phyloP scores from a whole-genome alignment of 2,888 invertebrate genomes.

The Oligia strigilis region DNA sequence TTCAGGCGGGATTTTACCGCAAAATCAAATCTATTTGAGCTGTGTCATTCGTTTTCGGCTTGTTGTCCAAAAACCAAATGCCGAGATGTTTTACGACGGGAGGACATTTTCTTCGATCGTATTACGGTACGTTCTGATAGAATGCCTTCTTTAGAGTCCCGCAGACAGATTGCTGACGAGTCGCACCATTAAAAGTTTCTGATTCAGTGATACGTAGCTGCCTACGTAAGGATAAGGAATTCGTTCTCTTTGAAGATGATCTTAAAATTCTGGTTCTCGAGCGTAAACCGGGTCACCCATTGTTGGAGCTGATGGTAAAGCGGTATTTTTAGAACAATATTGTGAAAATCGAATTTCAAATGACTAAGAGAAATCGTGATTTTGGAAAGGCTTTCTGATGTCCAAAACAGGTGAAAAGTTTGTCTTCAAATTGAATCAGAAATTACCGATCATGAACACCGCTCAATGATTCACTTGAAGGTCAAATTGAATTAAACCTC shows the following conservation, averaged over 20 bases:
- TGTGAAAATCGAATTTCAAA: constrained; percentile 3
- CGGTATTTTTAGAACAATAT: constrained; percentile 30
- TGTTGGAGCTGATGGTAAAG: constrained; percentile 31
- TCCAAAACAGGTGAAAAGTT: background rate
- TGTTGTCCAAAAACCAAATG: constrained; percentile 59
- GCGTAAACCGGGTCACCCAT: constrained; percentile 41
- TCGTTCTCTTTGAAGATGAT: constrained; percentile 56
- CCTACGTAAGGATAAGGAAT: constrained; percentile 55
- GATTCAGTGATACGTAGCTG: constrained; percentile 76
- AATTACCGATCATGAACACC: constrained; percentile 8
- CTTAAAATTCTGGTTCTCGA: constrained; percentile 39
- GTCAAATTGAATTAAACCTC: constrained; percentile 61
- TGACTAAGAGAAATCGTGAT: background rate
- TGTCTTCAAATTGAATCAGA: constrained; percentile 2
- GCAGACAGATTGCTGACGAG: constrained; percentile 75
- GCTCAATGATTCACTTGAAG: constrained; percentile 47
- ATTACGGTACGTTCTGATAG: constrained; percentile 69
- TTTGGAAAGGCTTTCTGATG: background rate
- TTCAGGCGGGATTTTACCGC: constrained; percentile 29
- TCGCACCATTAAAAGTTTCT: constrained; percentile 83
- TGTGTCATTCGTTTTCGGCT: constrained; percentile 41
- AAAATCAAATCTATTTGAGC: constrained; percentile 56
- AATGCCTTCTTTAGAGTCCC: constrained; percentile 62
- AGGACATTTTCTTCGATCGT: constrained; percentile 36
- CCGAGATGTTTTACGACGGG: constrained; percentile 44